These are phyloP conservation scores for Masticophis lateralis DNA, from an alignment of 2,797 vertebrate genomes.

Conservation along the genomic window DNA sequence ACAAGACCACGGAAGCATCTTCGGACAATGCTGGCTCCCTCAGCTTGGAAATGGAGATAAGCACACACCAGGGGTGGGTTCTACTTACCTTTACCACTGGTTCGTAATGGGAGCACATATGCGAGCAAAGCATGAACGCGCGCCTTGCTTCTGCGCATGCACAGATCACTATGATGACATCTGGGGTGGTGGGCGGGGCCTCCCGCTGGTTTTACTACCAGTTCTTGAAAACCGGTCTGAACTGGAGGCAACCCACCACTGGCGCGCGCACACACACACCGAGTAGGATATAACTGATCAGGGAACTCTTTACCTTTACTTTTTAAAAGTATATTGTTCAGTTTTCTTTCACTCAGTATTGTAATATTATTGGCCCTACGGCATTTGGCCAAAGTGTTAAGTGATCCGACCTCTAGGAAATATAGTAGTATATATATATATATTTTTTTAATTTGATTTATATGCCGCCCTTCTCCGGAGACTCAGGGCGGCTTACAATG, in stretches of 20 bases:
- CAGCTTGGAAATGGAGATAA: not conserved
- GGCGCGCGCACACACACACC: not conserved
- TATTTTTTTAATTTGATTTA: too few species aligned
- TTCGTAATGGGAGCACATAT: rapidly evolving
- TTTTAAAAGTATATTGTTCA: not conserved
- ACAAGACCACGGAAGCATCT: not conserved
- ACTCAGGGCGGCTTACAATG: too few species aligned
- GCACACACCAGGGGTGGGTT: not conserved
- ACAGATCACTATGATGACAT: too few species aligned
- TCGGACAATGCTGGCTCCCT: not conserved
- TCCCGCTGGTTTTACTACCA: rapidly evolving
- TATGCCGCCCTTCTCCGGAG: too few species aligned
- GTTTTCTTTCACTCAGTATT: not conserved
- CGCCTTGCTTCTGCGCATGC: too few species aligned
- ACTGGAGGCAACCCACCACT: too few species aligned
- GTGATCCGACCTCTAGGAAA: not conserved
- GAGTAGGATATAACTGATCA: not conserved
- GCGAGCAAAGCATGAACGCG: too few species aligned
- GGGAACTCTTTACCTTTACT: not conserved
- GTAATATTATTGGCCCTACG: not conserved
- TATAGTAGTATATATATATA: not conserved
- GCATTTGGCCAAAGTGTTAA: not conserved
- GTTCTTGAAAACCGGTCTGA: too few species aligned
- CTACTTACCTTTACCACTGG: too few species aligned
- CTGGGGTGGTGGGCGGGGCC: too few species aligned